phyloP scores from a whole-genome alignment of 2,888 invertebrate species.

The Melanophora roralis region DNA sequence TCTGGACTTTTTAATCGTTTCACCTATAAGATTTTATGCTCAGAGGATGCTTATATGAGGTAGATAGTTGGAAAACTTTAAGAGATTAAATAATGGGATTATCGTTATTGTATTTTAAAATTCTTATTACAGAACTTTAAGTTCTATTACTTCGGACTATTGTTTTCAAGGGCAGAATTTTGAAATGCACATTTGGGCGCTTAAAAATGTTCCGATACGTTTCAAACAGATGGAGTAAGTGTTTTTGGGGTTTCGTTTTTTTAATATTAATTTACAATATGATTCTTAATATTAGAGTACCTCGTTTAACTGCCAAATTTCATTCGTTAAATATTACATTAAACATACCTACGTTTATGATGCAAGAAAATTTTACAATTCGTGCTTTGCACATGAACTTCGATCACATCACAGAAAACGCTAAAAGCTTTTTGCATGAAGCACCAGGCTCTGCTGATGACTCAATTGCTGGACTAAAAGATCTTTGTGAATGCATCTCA shows the following conservation, averaged over 20 bases:
- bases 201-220: conserved; percentile 70
- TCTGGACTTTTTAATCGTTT: conserved; percentile 67
- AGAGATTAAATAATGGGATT: no score
- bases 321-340: conserved; percentile 55
- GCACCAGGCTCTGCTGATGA: conserved; percentile 13
- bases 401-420: conserved; percentile 69
- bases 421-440: conserved; percentile 64
- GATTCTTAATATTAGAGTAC: conserved; percentile 65
- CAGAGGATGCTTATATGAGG: conserved; percentile 71
- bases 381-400: conserved; percentile 69
- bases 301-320: conserved; percentile 66
- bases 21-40: conserved; percentile 69
- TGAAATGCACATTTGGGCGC: conserved; percentile 71
- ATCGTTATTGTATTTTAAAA: not conserved
- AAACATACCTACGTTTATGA: conserved; percentile 68
- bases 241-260: not conserved
- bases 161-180: conserved; percentile 65
- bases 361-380: conserved; percentile 69
- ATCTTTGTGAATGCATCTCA: conserved; percentile 65
- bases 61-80: no score
- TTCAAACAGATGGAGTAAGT: conserved; percentile 68
- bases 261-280: no score
- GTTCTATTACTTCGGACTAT: conserved; percentile 68
- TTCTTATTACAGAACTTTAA: conserved; percentile 60
- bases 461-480: conserved; percentile 64